A percentile compares a stretch with the other conserved stretches of the same genome.
Evolutionary conservation across 2,888 invertebrate species (phyloP).

Genomic region (Strigamia transsilvanica): DNA sequence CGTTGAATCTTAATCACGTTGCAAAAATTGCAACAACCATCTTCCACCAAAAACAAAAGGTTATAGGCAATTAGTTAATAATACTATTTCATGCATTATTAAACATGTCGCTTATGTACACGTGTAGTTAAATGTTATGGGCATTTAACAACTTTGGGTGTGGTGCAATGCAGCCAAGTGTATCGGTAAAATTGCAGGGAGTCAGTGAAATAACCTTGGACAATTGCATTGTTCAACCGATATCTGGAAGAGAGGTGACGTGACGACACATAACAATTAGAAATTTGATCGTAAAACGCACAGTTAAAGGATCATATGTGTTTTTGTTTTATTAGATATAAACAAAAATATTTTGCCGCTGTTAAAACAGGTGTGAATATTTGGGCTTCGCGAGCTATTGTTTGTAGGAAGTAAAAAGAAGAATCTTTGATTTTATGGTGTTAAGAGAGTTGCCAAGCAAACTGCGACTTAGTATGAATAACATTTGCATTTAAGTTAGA

Average conservation of each 20-base stretch:
- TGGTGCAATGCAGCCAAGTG: constrained; percentile 41
- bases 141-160: constrained; percentile 31
- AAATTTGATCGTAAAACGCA: constrained; percentile 9
- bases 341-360: background rate
- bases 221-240: constrained; percentile 18
- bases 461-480: too few species aligned
- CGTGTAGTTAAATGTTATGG: constrained; percentile 12
- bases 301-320: background rate
- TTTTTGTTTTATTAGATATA: background rate
- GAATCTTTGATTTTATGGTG: background rate
- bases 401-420: background rate
- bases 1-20: background rate
- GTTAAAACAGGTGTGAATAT: background rate
- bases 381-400: background rate
- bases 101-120: constrained; percentile 13
- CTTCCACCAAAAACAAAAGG: background rate
- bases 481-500: too few species aligned
- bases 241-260: constrained; percentile 38
- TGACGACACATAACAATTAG: constrained; percentile 24
- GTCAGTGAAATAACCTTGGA: constrained; percentile 16
- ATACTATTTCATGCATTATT: constrained; percentile 4
- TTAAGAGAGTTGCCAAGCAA: too few species aligned
- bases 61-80: constrained; percentile 28
- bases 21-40: background rate
- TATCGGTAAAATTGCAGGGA: constrained; percentile 36